Base-by-base conservation (phyloP, 2,888 invertebrate genomes). In the Dryadula phaetusa region DNA sequence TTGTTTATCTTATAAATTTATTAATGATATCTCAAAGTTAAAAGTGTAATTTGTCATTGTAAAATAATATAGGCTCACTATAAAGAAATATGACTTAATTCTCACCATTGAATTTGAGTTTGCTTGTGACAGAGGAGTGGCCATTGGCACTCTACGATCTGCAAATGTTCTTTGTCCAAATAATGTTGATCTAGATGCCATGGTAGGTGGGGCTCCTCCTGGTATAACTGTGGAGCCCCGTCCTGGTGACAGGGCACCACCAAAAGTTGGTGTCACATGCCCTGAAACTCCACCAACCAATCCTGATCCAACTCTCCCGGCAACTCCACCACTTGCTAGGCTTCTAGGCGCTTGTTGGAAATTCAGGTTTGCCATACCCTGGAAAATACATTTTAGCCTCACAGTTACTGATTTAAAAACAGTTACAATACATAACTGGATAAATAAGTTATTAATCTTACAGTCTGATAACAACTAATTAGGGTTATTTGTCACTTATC, bases 291-390 rank as follows among this genome's bases (percentile, higher is more conserved):
- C 96, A 81, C 96, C 96, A 88, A 96, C 97, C 87, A 97, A 95
- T 84, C 96, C 96, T 74, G 95, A 87, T 75, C 92, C 84, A 46
- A 92, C 92, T 81, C 94, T 85, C 82, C 94, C 85, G 52, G 92
- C 91, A 71, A 92, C 90, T 70, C 93, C 89, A 78, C 93, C 95
- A 91, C 96, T 96, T 89, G 96, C 96, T 94, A 97, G 95, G 94
- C 96, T 97, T 94, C 97, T 95, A 92, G 97, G 97, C 81, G 96
- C 95, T 93, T 96, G 96, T 92, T 96, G 96, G 94, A 97, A 97
- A 94, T 97, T 97, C 95, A 97, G 95, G 95, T 97, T 97, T 94
- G 97, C 97, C 97, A 97, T 97, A 95, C 95, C 96, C 96, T 94
- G 92, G 14, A 85, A 56, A 22, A 40, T n/a, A 56, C 16, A 32